These are phyloP conservation scores for Drosophila leontia DNA, from an alignment of 1,140 invertebrate genomes.

Conservation along the genomic window DNA sequence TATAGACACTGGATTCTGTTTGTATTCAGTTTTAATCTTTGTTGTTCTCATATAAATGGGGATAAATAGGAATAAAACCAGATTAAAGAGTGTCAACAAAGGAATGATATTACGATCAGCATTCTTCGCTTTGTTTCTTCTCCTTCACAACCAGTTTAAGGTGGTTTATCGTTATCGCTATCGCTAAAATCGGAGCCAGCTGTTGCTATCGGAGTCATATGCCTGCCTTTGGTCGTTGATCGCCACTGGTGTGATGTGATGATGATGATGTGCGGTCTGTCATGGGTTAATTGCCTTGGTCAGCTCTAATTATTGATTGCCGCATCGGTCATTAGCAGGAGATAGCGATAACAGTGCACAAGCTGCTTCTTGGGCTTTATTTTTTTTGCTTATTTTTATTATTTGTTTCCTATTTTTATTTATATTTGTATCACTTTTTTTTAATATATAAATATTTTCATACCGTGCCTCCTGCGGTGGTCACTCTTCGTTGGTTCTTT, in stretches of 20 bases:
- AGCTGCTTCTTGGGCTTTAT: constrained; percentile 11
- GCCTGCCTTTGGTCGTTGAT: constrained; percentile 15
- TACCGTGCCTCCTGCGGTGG: neutral
- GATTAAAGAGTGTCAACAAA: constrained; percentile 1
- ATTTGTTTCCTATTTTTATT: neutral
- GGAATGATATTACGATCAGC: neutral
- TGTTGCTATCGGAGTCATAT: constrained; percentile 36
- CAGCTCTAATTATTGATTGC: constrained; percentile 54
- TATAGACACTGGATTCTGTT: neutral
- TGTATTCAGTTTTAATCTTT: neutral
- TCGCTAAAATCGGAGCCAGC: constrained; percentile 4
- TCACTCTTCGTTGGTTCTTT: neutral
- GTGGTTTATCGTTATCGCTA: constrained; percentile 22
- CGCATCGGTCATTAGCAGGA: constrained; percentile 46
- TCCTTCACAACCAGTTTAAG: constrained; percentile 3
- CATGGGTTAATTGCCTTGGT: constrained; percentile 49
- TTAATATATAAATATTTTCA: neutral
- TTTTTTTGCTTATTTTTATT: neutral
- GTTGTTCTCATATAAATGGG: neutral
- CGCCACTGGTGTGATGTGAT: constrained; percentile 16
- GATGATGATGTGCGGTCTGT: constrained; percentile 23
- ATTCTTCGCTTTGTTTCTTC: neutral
- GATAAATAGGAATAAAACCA: neutral
- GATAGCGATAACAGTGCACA: constrained; percentile 36
- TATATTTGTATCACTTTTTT: neutral